phyloP scores from a whole-genome alignment of 1,140 invertebrate genomes.

The Lepidotrigona ventralis region DNA sequence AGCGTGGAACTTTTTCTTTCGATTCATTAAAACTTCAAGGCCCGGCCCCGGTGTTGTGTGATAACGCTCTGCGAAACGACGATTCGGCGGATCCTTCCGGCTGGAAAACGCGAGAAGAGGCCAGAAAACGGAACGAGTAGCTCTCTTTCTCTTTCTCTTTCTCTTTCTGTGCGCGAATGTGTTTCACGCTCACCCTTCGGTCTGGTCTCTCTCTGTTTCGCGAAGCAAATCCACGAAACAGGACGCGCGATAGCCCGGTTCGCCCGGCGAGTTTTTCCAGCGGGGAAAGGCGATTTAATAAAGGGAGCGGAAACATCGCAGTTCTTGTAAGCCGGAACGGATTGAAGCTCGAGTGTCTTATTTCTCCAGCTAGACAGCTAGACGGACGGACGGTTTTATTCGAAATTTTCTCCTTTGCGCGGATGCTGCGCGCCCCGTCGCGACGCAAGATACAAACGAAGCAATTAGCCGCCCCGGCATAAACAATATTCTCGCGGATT shows the following conservation, averaged over 20 bases:
- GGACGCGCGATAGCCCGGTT: slow-evolving; percentile 24
- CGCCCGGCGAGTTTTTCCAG: slow-evolving; percentile 8
- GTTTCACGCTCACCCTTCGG: neutral
- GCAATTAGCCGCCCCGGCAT: slow-evolving; percentile 9
- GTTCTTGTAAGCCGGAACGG: slow-evolving; percentile 43
- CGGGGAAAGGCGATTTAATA: slow-evolving; percentile 36
- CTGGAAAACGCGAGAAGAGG: neutral
- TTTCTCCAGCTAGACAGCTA: slow-evolving; percentile 18
- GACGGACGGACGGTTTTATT: slow-evolving; percentile 38
- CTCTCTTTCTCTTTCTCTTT: neutral
- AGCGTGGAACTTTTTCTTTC: slow-evolving; percentile 57
- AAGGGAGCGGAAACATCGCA: slow-evolving; percentile 42
- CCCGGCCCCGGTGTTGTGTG: slow-evolving; percentile 40
- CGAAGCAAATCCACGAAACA: slow-evolving; percentile 29
- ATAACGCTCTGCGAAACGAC: slow-evolving; percentile 13
- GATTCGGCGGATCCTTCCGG: slow-evolving; percentile 31
- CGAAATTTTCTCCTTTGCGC: slow-evolving; percentile 36
- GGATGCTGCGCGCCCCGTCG: neutral
- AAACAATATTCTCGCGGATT: slow-evolving; percentile 8
- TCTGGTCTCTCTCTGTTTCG: neutral
- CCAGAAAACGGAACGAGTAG: slow-evolving; percentile 20
- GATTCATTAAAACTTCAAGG: slow-evolving; percentile 64
- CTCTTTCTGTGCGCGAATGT: neutral
- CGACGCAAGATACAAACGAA: slow-evolving; percentile 10
- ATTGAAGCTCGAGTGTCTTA: slow-evolving; percentile 46